These are phyloP conservation scores for Papilio aristodemus DNA, from an alignment of 1,140 invertebrate genomes.

Conservation along the genomic window DNA sequence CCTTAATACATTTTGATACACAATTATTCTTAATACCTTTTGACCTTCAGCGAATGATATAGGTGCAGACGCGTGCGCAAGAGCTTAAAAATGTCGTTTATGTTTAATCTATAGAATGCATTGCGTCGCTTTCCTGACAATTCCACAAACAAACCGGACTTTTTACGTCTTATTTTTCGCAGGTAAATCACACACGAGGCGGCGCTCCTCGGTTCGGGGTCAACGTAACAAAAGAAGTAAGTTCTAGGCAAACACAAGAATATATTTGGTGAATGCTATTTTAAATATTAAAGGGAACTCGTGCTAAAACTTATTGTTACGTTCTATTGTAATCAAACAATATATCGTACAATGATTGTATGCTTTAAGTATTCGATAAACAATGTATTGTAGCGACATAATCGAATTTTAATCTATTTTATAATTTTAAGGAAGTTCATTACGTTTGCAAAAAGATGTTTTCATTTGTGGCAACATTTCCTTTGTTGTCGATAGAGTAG, in stretches of 20 bases:
- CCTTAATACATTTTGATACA: neutral
- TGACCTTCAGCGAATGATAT: conserved; percentile 18
- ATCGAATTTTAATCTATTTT: conserved; percentile 2
- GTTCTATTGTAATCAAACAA: conserved; percentile 10
- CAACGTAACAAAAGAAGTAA: conserved; percentile 76
- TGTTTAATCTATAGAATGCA: neutral
- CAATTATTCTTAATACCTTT: neutral
- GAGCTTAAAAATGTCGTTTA: conserved; percentile 16
- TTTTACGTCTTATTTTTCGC: conserved; percentile 45
- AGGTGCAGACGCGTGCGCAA: neutral
- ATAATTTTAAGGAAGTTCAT: neutral
- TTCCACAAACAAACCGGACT: conserved; percentile 29
- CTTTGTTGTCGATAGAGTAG: neutral
- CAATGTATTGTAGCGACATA: neutral
- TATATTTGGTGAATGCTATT: conserved; percentile 19
- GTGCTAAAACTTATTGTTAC: conserved; percentile 2
- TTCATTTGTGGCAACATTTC: neutral
- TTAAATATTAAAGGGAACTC: conserved; percentile 19
- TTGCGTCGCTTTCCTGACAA: conserved; percentile 23
- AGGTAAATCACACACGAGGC: conserved; percentile 75
- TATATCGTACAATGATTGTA: neutral
- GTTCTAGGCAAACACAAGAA: conserved; percentile 34
- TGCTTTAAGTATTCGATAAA: neutral
- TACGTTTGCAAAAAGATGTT: neutral
- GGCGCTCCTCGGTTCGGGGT: conserved; percentile 69